phyloP scores from a whole-genome alignment of 2,113 vertebrate species.

The Paralichthys olivaceus region DNA sequence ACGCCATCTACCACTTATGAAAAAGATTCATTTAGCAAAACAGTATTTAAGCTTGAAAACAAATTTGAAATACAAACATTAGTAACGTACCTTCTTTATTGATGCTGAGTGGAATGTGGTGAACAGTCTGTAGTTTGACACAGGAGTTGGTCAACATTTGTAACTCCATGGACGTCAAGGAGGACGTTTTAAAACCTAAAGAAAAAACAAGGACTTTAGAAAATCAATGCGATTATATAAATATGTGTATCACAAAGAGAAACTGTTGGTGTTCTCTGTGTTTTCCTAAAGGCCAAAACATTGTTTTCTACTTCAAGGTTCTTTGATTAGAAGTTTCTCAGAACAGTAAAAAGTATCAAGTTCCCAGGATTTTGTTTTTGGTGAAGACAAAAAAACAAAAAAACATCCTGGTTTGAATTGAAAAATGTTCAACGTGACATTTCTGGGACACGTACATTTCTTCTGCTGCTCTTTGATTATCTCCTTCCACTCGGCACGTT shows the following conservation, averaged over 20 bases:
- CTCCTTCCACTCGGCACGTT: constrained; percentile 96
- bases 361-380: too few relatives aligned
- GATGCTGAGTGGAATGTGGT: constrained; percentile 93
- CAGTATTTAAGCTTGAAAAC: background rate
- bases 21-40: background rate
- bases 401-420: background rate
- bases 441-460: constrained; percentile 88
- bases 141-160: constrained; percentile 98
- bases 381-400: background rate
- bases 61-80: background rate
- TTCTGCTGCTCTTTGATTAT: constrained; percentile 96
- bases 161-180: constrained; percentile 93
- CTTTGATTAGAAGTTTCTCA: too few relatives aligned
- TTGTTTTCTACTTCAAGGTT: background rate
- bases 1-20: background rate
- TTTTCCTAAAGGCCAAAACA: background rate
- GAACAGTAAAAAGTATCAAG: too few relatives aligned
- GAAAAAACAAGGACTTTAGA: background rate
- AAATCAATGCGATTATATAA: background rate
- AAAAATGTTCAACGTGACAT: background rate
- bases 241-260: background rate
- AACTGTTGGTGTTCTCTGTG: background rate
- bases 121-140: constrained; percentile 96
- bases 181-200: constrained; percentile 93
- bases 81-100: constrained; percentile 91